Evolutionary conservation across 2,797 vertebrate species (phyloP).

Genomic region (Oreonectes daqikongensis): DNA sequence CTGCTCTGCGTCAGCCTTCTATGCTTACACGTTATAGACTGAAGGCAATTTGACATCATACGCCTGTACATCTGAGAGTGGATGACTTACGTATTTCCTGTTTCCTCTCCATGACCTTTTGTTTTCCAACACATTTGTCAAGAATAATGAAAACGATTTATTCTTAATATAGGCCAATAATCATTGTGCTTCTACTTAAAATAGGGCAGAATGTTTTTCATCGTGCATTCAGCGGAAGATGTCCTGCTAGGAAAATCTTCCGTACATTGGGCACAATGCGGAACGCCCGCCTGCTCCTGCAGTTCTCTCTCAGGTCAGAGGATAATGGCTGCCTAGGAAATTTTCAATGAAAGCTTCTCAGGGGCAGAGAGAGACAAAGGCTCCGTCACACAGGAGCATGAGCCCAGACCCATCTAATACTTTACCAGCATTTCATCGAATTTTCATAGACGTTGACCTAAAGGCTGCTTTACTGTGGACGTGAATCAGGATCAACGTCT

Average conservation of each 20-base stretch:
- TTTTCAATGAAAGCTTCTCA: constrained; percentile 11
- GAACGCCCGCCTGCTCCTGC: neutral
- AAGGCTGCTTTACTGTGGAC: neutral
- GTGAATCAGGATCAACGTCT: neutral
- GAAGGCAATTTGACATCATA: constrained; percentile 22
- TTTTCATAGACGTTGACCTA: constrained; percentile 59
- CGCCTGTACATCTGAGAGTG: constrained; percentile 20
- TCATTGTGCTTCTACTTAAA: constrained; percentile 44
- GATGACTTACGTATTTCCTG: constrained; percentile 13
- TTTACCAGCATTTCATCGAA: constrained; percentile 62
- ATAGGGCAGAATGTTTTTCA: constrained; percentile 7
- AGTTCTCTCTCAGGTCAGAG: constrained; percentile 35
- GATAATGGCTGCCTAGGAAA: constrained; percentile 21
- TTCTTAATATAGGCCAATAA: constrained; percentile 17
- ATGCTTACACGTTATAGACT: constrained; percentile 15
- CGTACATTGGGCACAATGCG: neutral
- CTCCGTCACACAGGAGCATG: neutral
- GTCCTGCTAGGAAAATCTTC: constrained; percentile 18
- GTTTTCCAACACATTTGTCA: constrained; percentile 43
- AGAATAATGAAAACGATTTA: constrained; percentile 14
- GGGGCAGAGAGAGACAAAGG: neutral
- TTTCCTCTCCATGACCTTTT: constrained; percentile 7
- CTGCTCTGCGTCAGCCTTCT: constrained; percentile 43
- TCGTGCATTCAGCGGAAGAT: constrained; percentile 7
- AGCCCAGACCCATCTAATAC: constrained; percentile 14